phyloP scores from a whole-genome alignment of 2,113 vertebrate species.

The Rana temporaria region DNA sequence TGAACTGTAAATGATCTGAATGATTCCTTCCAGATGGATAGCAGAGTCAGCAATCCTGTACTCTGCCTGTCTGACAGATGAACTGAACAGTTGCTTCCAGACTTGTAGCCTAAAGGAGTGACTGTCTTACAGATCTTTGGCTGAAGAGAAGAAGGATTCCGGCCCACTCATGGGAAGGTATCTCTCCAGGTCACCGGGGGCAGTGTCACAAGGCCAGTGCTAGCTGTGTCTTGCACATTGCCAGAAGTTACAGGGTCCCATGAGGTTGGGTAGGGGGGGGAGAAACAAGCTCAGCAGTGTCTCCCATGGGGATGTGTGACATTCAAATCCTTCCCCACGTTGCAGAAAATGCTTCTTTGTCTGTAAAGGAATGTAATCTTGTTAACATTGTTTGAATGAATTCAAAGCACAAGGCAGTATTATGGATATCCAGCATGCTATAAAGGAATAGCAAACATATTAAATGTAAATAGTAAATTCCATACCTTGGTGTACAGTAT shows the following conservation, averaged over 20 bases:
- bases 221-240: constrained; percentile 8
- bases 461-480: too few relatives aligned
- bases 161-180: not conserved
- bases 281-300: constrained; percentile 34
- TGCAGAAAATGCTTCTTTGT: constrained; percentile 16
- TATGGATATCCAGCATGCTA: too few relatives aligned
- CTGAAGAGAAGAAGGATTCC: constrained; percentile 10
- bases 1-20: not conserved
- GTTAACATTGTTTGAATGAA: not conserved
- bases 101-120: not conserved
- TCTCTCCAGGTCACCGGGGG: not conserved
- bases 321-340: constrained; percentile 23
- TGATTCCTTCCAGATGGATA: constrained; percentile 17
- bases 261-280: constrained; percentile 23
- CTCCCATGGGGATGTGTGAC: constrained; percentile 29
- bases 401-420: too few relatives aligned
- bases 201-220: constrained; percentile 4
- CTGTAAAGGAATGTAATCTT: not conserved
- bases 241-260: constrained; percentile 34
- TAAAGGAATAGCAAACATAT: too few relatives aligned
- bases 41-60: not conserved
- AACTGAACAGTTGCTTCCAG: not conserved
- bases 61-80: constrained; percentile 10
- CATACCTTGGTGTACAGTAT: too few relatives aligned
- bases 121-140: constrained; percentile 33